These are phyloP conservation scores for Holcopasites calliopsidis DNA, from an alignment of 1,140 invertebrate species.

Conservation along the genomic window DNA sequence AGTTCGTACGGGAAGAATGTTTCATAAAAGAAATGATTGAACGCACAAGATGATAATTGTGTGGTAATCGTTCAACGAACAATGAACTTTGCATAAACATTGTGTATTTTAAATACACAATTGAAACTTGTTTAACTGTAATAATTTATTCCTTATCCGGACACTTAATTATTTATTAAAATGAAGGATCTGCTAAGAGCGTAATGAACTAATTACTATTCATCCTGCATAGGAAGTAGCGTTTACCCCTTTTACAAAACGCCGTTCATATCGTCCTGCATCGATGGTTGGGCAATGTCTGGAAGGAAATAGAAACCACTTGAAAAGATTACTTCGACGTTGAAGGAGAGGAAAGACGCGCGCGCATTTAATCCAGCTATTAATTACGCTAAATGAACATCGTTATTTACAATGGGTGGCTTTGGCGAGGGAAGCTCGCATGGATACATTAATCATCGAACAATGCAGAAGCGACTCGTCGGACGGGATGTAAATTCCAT, in stretches of 20 bases:
- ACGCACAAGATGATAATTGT: too few species aligned
- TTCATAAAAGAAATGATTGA: too few species aligned
- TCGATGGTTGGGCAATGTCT: background rate
- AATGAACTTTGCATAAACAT: too few species aligned
- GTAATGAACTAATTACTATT: background rate
- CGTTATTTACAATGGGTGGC: background rate
- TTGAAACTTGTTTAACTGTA: too few species aligned
- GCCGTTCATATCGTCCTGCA: background rate
- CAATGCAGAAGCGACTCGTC: background rate
- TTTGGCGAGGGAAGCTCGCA: conserved; percentile 18
- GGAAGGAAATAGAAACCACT: conserved; percentile 5
- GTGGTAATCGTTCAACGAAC: too few species aligned
- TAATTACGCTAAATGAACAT: conserved; percentile 36
- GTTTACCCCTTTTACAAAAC: background rate
- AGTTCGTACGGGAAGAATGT: too few species aligned
- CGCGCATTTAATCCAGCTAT: conserved; percentile 44
- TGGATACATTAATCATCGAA: conserved; percentile 1
- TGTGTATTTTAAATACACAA: too few species aligned
- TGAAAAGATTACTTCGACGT: conserved; percentile 25
- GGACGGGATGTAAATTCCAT: background rate
- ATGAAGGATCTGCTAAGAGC: background rate
- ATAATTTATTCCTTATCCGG: too few species aligned
- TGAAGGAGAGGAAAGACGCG: conserved; percentile 13
- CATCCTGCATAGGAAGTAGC: background rate
- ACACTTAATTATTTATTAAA: background rate